Conservation (phyloP, 2,888 invertebrate genomes). For the Cryptophagus acutangulus region DNA sequence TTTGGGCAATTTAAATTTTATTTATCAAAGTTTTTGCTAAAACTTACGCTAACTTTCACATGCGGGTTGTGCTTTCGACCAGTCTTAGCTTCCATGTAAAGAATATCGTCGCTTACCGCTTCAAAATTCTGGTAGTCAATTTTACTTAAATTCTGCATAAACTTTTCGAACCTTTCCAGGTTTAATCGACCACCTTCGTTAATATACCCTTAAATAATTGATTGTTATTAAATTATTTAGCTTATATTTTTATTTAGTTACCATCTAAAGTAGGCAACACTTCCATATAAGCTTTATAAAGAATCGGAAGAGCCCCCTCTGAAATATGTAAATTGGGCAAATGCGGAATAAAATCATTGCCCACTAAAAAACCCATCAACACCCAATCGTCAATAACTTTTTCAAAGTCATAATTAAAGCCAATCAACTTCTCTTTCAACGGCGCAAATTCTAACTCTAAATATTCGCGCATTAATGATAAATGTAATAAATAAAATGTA, state of each 20-base stretch:
- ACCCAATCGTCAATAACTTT: conserved; percentile 95
- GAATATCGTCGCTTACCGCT: conserved; percentile 73
- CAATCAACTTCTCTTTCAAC: conserved; percentile 59
- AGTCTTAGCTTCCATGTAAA: conserved; percentile 78
- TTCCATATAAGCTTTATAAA: conserved; percentile 84
- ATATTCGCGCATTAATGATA: conserved; percentile 89
- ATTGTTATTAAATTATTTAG: neutral
- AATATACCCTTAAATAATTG: conserved; percentile 68
- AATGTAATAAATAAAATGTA: conserved; percentile 86
- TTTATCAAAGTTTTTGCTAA: no score
- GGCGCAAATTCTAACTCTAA: conserved; percentile 82
- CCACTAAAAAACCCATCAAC: conserved; percentile 93
- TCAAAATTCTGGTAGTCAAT: conserved; percentile 72
- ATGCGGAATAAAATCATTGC: conserved; percentile 97
- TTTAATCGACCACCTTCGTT: conserved; percentile 86
- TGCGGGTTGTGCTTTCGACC: conserved; percentile 47
- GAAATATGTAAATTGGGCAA: conserved; percentile 92
- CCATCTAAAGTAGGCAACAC: conserved; percentile 83
- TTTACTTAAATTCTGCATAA: conserved; percentile 68
- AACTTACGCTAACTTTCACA: no score
- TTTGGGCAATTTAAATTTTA: no score
- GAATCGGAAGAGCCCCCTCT: conserved; percentile 78
- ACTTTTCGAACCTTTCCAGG: conserved; percentile 77
- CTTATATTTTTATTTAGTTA: conserved; percentile 42
- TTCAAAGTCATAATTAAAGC: conserved; percentile 78